These are phyloP conservation scores for Drosophila ogumai DNA, from an alignment of 1,140 invertebrate genomes.

Conservation along the genomic window DNA sequence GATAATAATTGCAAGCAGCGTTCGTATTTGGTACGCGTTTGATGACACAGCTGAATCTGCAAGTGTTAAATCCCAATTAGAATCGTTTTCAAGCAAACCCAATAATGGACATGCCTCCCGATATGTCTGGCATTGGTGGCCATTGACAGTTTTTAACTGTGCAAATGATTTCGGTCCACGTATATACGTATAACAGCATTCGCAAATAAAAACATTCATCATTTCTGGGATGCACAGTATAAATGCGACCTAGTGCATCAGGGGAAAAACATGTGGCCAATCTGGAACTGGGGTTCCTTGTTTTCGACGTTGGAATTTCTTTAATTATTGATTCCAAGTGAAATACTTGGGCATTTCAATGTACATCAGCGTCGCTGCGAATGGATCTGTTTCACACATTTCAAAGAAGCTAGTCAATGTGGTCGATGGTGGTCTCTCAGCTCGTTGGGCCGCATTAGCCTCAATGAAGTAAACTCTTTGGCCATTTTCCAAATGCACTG, in stretches of 20 bases:
- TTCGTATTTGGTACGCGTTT: too few relatives aligned
- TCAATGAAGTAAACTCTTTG: conserved; percentile 81
- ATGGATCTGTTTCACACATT: conserved; percentile 24
- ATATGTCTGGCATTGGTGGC: too few relatives aligned
- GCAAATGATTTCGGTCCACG: too few relatives aligned
- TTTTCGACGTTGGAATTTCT: neutral
- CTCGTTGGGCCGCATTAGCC: conserved; percentile 57
- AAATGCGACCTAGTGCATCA: too few relatives aligned
- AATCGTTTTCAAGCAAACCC: too few relatives aligned
- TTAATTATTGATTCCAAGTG: neutral
- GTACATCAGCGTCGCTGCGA: too few relatives aligned
- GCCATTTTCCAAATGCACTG: conserved; percentile 84
- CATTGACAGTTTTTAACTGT: too few relatives aligned
- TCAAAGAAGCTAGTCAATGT: conserved; percentile 78
- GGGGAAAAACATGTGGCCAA: too few relatives aligned
- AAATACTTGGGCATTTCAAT: neutral
- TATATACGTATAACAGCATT: neutral
- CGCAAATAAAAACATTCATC: conserved; percentile 4
- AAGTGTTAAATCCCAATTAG: too few relatives aligned
- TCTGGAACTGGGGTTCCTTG: neutral
- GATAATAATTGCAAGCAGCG: too few relatives aligned
- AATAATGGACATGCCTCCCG: too few relatives aligned
- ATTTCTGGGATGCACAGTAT: neutral
- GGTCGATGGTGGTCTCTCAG: conserved; percentile 64
- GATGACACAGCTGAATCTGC: too few relatives aligned